Evolutionary conservation across 1,140 invertebrate species (phyloP).

Genomic region (Aethina tumida): DNA sequence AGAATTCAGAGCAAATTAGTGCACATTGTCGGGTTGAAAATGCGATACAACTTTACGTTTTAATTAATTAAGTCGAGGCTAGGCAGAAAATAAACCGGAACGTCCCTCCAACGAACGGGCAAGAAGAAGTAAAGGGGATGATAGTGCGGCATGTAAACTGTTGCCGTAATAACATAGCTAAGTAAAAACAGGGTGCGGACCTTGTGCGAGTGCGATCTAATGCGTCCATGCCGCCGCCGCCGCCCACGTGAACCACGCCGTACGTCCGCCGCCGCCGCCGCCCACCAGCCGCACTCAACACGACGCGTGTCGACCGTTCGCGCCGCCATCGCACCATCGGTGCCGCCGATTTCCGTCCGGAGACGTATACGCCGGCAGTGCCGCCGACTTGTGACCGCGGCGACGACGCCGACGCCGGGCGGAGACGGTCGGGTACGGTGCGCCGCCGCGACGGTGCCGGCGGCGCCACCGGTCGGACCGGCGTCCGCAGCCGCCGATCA

Average conservation of each 20-base stretch:
- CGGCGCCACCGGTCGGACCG: constrained; percentile 16
- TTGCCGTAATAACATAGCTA: no score
- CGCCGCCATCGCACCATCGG: no score
- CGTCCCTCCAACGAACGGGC: no score
- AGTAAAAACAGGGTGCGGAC: constrained; percentile 19
- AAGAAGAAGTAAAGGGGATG: no score
- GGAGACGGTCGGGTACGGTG: constrained; percentile 13
- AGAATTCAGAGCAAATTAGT: not conserved
- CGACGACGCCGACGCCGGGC: not conserved
- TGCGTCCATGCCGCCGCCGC: constrained; percentile 8
- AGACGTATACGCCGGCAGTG: not conserved
- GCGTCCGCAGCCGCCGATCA: constrained; percentile 18
- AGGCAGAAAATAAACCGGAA: no score
- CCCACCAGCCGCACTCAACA: no score
- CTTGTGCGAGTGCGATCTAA: constrained; percentile 10
- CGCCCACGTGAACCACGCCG: constrained; percentile 13
- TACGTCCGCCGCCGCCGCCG: not conserved
- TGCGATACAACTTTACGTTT: not conserved
- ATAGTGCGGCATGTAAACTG: no score
- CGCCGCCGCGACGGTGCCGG: constrained; percentile 20
- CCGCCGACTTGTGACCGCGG: constrained; percentile 1
- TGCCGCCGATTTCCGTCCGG: constrained; percentile 1
- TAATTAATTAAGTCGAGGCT: no score
- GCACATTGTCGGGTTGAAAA: not conserved
- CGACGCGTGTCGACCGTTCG: no score